Conservation (phyloP, 1,140 invertebrate species). For the Micrasema minimum region DNA sequence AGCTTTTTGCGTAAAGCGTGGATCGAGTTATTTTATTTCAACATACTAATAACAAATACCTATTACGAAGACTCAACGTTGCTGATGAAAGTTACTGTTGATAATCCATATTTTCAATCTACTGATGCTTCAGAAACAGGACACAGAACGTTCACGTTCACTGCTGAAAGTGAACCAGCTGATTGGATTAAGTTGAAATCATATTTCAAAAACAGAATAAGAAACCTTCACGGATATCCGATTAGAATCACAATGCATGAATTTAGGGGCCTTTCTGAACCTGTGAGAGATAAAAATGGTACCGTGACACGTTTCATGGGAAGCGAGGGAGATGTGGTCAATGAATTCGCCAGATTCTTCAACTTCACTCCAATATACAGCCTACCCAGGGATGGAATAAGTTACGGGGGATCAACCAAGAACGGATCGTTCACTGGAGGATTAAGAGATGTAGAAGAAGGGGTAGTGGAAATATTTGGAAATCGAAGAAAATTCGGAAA, state of each 20-base stretch:
- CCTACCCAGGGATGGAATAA: slow-evolving; percentile 14
- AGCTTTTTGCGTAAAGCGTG: slow-evolving; percentile 3
- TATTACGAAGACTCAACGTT: not conserved
- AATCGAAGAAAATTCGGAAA: slow-evolving; percentile 35
- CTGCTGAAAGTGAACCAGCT: not conserved
- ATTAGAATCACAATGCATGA: slow-evolving; percentile 36
- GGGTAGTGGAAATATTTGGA: slow-evolving; percentile 32
- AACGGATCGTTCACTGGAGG: slow-evolving; percentile 26
- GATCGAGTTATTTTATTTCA: slow-evolving; percentile 10
- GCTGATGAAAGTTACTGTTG: not conserved
- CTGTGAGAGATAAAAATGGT: slow-evolving; percentile 26
- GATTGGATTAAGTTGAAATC: slow-evolving; percentile 1
- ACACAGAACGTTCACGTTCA: not conserved
- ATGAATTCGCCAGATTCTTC: slow-evolving; percentile 40
- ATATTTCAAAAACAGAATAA: not conserved
- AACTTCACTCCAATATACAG: slow-evolving; percentile 45
- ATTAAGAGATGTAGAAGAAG: slow-evolving; percentile 37
- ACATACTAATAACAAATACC: not conserved
- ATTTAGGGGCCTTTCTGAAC: slow-evolving; percentile 31
- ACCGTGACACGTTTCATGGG: slow-evolving; percentile 31
- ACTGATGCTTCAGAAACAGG: not conserved
- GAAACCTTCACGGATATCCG: slow-evolving; percentile 42
- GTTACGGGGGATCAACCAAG: slow-evolving; percentile 2
- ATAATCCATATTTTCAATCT: slow-evolving; percentile 4
- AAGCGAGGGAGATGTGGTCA: slow-evolving; percentile 32